phyloP scores from a whole-genome alignment of 2,888 invertebrate species.

The Temnothorax rugatulus region DNA sequence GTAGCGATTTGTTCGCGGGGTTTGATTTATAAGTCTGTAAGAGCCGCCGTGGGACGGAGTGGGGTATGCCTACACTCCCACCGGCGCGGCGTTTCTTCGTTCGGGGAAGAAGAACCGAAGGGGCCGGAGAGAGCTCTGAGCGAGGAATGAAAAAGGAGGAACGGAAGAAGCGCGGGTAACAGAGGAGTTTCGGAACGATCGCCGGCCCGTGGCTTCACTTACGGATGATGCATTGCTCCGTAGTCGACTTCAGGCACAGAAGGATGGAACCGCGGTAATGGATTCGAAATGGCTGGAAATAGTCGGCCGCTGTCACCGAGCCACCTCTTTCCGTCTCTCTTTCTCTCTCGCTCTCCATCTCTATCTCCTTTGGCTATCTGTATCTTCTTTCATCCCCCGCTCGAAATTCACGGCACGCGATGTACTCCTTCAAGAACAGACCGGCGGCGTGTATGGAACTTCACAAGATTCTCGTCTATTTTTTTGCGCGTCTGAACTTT shows the following conservation, averaged over 20 bases:
- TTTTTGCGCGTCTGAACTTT: conserved; percentile 38
- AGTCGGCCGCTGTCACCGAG: conserved; percentile 77
- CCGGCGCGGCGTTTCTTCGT: conserved; percentile 52
- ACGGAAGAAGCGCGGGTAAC: conserved; percentile 52
- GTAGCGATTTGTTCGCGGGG: conserved; percentile 80
- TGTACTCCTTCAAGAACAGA: conserved; percentile 31
- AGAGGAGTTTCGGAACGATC: conserved; percentile 65
- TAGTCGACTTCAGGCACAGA: conserved; percentile 81
- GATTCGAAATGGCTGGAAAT: conserved; percentile 81
- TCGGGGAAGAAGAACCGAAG: conserved; percentile 34
- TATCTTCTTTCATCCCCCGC: conserved; percentile 23
- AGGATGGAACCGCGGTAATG: conserved; percentile 79
- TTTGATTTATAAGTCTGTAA: conserved; percentile 83
- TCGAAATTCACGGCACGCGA: conserved; percentile 47
- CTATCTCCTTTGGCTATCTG: conserved; percentile 20
- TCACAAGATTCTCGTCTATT: conserved; percentile 36
- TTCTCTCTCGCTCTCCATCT: conserved; percentile 51
- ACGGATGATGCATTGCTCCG: conserved; percentile 81
- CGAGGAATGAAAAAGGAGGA: conserved; percentile 54
- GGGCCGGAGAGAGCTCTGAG: conserved; percentile 36
- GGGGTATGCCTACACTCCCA: conserved; percentile 47
- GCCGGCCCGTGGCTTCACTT: conserved; percentile 77
- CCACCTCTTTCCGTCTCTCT: conserved; percentile 69
- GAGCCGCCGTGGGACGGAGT: conserved; percentile 64
- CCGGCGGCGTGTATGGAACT: conserved; percentile 39